A percentile compares a stretch with the other conserved stretches of the same genome.
Evolutionary conservation across 2,888 invertebrate genomes (phyloP).

Genomic region (Lutraria lutraria): DNA sequence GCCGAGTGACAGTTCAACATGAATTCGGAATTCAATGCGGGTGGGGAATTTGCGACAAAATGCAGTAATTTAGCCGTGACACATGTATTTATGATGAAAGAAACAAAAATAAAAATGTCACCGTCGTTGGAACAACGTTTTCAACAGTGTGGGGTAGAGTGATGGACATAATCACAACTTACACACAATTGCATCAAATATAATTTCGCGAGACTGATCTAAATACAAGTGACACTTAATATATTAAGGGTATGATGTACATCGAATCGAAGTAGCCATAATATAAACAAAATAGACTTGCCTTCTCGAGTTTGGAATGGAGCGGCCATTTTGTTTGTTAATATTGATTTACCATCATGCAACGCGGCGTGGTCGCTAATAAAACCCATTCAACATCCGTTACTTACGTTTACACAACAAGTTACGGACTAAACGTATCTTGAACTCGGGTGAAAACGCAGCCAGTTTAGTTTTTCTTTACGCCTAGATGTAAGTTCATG

Average conservation of each 20-base stretch:
- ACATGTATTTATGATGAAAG: neutral
- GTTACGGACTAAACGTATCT: too few species aligned
- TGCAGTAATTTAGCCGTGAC: neutral
- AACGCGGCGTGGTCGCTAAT: neutral
- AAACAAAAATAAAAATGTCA: too few species aligned
- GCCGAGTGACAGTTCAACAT: neutral
- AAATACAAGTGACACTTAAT: neutral
- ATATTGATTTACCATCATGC: constrained; percentile 26
- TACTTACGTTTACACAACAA: too few species aligned
- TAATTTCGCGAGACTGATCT: neutral
- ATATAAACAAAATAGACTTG: constrained; percentile 8
- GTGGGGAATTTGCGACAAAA: neutral
- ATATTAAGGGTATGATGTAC: neutral
- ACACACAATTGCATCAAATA: too few species aligned
- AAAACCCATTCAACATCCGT: neutral
- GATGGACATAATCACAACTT: too few species aligned
- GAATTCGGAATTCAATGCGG: neutral
- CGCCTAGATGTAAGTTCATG: too few species aligned
- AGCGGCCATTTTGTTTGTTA: constrained; percentile 60
- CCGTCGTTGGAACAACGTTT: neutral
- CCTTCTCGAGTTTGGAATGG: constrained; percentile 50
- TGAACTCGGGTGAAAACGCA: neutral
- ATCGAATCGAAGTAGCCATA: neutral
- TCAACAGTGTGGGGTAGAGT: too few species aligned
- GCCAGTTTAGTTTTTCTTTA: too few species aligned